Conservation (phyloP, 2,888 invertebrate genomes). For the Leptinotarsa peninsularis region DNA sequence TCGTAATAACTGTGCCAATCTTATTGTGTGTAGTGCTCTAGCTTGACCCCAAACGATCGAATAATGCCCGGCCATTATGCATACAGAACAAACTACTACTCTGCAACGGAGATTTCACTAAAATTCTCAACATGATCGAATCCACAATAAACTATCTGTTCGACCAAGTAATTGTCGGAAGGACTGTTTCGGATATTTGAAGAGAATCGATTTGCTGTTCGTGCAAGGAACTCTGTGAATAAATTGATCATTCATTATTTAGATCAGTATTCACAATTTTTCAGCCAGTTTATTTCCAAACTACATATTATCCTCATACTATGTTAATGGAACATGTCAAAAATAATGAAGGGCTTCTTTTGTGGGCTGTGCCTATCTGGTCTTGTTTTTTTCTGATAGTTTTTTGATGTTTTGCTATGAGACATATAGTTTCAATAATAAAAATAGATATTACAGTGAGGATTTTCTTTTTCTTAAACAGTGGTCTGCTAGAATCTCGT, state of each 20-base stretch:
- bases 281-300: too few species aligned
- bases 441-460: too few species aligned
- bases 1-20: background rate
- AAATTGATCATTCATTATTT: background rate
- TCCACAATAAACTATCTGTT: background rate
- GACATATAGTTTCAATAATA: too few species aligned
- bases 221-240: slow-evolving; percentile 2
- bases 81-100: background rate
- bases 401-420: too few species aligned
- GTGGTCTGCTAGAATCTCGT: too few species aligned
- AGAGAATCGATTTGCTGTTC: slow-evolving; percentile 7
- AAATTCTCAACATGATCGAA: background rate
- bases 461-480: too few species aligned
- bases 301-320: too few species aligned
- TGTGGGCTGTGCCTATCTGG: too few species aligned
- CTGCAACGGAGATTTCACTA: background rate
- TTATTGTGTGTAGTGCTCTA: background rate
- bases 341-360: too few species aligned
- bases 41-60: background rate
- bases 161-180: slow-evolving; percentile 5
- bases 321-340: too few species aligned
- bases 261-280: background rate
- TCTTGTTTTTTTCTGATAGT: too few species aligned
- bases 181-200: background rate
- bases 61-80: background rate